Evolutionary conservation across 2,113 vertebrate genomes (phyloP), one percentile per base, ranked within the genome.

Genomic region (Myotis yumanensis): DNA sequence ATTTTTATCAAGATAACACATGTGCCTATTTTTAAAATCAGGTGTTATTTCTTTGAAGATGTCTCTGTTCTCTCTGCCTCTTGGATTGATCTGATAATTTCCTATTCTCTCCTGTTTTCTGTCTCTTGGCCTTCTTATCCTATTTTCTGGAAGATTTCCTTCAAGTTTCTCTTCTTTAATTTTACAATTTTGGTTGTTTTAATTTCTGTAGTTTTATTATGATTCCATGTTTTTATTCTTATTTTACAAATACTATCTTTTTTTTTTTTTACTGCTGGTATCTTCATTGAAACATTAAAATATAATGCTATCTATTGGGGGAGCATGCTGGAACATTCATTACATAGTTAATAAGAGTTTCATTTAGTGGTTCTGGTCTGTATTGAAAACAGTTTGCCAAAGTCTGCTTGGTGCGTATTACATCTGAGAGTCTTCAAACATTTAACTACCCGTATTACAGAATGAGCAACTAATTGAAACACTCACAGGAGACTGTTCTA

Each of bases 1-100:
- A 28, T 43, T 92, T 73, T 85, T 62, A 77, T 82, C 52, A 43
- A 52, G 35, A 51, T 75, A 69, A 87, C 30, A 76, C 37, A 43
- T 37, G 66, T 90, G 48, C 28, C 48, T 84, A 0, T 94, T 85
- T 95, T 82, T 30, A 83, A 90, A 95, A 22, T 54, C 54, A 95
- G 18, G 30, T 93, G 7, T 69, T 48, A 35, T 59, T 66, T 94
- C 57, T 86, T 73, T 84, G n/a, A 77, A 35, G 35, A 52, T 86
- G 93, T 77, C 18, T 68, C 48, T 71, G 1, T 76, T 35, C 25
- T 69, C 1, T 84, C 43, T 86, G 66, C 66, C 76, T 80, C 51
- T 86, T 76, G 7, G 25, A 54, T 81, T 80, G 25, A 62, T 82
- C 57, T 80, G 66, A 59, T 54, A 80, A 51, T 86, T 91, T 81